phyloP scores from a whole-genome alignment of 2,113 vertebrate species.

The Syngnathus scovelli region DNA sequence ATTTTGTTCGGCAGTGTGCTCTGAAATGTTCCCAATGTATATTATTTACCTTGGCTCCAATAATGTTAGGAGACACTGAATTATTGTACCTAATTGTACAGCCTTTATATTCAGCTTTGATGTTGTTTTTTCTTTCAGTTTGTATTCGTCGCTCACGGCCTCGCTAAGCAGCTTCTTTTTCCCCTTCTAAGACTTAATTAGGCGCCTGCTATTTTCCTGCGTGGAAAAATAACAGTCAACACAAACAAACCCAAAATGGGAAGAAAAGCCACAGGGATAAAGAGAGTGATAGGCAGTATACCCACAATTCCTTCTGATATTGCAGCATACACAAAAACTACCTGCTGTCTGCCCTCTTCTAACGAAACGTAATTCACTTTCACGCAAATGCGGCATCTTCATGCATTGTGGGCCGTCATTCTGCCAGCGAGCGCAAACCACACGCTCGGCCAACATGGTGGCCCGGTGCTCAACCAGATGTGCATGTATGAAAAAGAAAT shows the following conservation, averaged over 20 bases:
- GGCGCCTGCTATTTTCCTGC: slow-evolving; percentile 41
- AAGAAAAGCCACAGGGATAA: slow-evolving; percentile 38
- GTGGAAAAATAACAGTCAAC: slow-evolving; percentile 30
- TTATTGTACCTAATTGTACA: background rate
- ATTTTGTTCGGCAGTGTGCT: background rate
- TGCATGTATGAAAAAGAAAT: too few relatives aligned
- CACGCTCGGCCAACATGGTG: background rate
- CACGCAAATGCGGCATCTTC: background rate
- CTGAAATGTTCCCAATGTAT: background rate
- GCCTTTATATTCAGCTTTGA: background rate
- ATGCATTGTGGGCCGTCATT: slow-evolving; percentile 21
- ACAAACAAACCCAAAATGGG: slow-evolving; percentile 30
- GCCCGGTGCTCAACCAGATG: too few relatives aligned
- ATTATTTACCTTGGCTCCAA: background rate
- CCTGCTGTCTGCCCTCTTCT: slow-evolving; percentile 11
- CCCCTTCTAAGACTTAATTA: slow-evolving; percentile 58
- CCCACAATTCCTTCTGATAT: slow-evolving; percentile 42
- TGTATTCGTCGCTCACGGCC: background rate
- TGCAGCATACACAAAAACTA: slow-evolving; percentile 32
- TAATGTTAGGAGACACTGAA: background rate
- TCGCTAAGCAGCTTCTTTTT: slow-evolving; percentile 14
- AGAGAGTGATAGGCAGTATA: background rate
- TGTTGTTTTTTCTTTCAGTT: background rate
- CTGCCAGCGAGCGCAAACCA: slow-evolving; percentile 5
- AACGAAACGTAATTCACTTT: slow-evolving; percentile 25